phyloP scores from a whole-genome alignment of 2,797 vertebrate genomes.

The Masticophis lateralis region DNA sequence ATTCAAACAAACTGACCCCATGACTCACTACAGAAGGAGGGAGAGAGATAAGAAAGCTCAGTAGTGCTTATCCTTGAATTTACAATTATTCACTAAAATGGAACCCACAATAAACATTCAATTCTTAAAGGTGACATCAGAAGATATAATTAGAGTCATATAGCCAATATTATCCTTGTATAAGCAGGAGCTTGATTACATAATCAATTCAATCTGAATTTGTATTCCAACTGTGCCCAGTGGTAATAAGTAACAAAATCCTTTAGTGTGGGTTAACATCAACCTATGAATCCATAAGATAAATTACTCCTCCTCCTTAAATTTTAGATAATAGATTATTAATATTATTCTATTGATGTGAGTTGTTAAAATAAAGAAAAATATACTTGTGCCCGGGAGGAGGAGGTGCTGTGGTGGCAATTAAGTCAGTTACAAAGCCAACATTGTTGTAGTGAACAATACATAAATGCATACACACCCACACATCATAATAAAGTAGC shows the following conservation, averaged over 20 bases:
- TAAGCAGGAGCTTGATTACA: neutral
- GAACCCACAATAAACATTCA: neutral
- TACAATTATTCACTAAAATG: neutral
- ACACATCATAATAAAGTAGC: neutral
- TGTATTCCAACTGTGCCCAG: neutral
- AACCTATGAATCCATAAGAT: neutral
- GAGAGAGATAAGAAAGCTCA: neutral
- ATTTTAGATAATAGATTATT: neutral
- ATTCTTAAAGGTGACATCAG: neutral
- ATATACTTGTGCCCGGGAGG: neutral
- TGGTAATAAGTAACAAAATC: neutral
- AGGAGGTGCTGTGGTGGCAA: neutral
- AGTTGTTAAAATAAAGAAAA: neutral
- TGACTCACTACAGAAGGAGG: neutral
- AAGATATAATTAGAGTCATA: neutral
- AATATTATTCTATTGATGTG: neutral
- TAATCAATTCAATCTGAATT: neutral
- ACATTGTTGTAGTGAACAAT: neutral
- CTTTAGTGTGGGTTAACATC: neutral
- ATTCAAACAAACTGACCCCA: neutral
- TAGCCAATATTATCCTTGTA: neutral
- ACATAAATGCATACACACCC: neutral
- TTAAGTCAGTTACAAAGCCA: neutral
- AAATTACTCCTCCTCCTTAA: neutral
- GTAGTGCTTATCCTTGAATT: neutral